These are phyloP conservation scores for Acanthococcus lagerstroemiae DNA, from an alignment of 2,888 invertebrate species.

Conservation along the genomic window DNA sequence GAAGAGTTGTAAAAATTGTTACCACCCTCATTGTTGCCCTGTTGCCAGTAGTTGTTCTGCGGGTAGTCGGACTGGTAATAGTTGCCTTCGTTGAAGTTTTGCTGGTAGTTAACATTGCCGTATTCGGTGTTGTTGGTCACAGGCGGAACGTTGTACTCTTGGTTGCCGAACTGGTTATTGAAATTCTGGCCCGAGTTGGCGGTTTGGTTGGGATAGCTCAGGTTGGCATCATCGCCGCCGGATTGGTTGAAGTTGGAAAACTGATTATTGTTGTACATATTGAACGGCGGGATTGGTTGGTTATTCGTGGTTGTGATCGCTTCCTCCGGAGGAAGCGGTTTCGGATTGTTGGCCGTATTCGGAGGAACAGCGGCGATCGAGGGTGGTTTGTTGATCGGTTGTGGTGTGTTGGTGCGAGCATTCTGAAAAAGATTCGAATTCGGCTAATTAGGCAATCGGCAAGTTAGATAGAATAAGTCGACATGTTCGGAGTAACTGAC, in stretches of 20 bases:
- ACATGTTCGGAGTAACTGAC: no score
- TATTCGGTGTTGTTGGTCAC: neutral
- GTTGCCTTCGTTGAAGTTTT: conserved; percentile 12
- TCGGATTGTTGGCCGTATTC: conserved; percentile 34
- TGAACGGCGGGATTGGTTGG: conserved; percentile 7
- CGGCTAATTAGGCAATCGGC: no score
- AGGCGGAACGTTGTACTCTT: neutral
- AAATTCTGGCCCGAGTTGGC: neutral
- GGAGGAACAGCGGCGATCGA: conserved; percentile 36
- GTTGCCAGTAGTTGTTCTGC: conserved; percentile 18
- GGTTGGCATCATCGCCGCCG: neutral
- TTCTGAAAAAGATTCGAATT: conserved; percentile 17
- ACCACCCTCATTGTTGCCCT: conserved; percentile 2
- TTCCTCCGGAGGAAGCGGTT: neutral
- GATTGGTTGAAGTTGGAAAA: conserved; percentile 12
- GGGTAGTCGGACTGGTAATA: neutral
- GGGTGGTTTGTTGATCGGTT: conserved; percentile 33
- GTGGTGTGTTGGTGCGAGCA: conserved; percentile 13
- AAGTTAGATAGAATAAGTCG: no score
- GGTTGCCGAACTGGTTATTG: neutral
- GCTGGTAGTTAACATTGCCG: conserved; percentile 8
- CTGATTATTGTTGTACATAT: conserved; percentile 20
- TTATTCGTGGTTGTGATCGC: neutral
- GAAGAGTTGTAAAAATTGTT: neutral
- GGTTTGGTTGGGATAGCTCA: neutral